A percentile compares a stretch with the other conserved stretches of the same genome.
These are phyloP conservation scores for Lasius fuliginosus DNA, from an alignment of 2,888 invertebrate genomes.

Conservation along the genomic window DNA sequence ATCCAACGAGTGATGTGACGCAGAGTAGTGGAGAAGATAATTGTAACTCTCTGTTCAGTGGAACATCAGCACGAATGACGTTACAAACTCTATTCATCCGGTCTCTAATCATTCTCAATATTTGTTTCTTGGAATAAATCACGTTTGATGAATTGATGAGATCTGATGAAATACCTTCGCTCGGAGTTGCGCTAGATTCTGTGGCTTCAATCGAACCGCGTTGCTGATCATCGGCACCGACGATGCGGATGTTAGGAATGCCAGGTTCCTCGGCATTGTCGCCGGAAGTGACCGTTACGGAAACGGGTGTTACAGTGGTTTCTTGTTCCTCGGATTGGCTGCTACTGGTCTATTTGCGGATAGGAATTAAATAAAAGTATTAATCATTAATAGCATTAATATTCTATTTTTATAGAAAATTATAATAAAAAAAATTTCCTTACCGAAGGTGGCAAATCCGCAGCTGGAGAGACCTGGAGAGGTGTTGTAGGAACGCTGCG, in stretches of 20 bases:
- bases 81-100: too few relatives aligned
- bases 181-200: slow-evolving; percentile 79
- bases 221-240: slow-evolving; percentile 79
- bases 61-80: too few relatives aligned
- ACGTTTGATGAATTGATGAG: not conserved
- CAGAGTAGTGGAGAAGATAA: too few relatives aligned
- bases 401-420: not conserved
- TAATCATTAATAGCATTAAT: not conserved
- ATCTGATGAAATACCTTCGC: slow-evolving; percentile 76
- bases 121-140: not conserved
- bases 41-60: too few relatives aligned
- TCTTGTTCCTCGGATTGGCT: slow-evolving; percentile 82
- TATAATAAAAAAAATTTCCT: slow-evolving; percentile 30
- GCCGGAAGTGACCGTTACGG: slow-evolving; percentile 75
- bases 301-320: slow-evolving; percentile 76
- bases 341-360: slow-evolving; percentile 77
- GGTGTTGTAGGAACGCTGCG: slow-evolving; percentile 91
- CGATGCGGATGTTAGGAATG: slow-evolving; percentile 78
- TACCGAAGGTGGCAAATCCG: slow-evolving; percentile 82
- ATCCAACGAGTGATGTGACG: too few relatives aligned
- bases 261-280: slow-evolving; percentile 78
- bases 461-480: slow-evolving; percentile 88
- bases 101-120: not conserved
- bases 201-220: slow-evolving; percentile 78
- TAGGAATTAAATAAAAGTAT: slow-evolving; percentile 5